Percentiles rank a stretch among this genome's conserved stretches.
Evolutionary conservation across 2,888 invertebrate genomes (phyloP).

Genomic region (Cistogaster globosa): DNA sequence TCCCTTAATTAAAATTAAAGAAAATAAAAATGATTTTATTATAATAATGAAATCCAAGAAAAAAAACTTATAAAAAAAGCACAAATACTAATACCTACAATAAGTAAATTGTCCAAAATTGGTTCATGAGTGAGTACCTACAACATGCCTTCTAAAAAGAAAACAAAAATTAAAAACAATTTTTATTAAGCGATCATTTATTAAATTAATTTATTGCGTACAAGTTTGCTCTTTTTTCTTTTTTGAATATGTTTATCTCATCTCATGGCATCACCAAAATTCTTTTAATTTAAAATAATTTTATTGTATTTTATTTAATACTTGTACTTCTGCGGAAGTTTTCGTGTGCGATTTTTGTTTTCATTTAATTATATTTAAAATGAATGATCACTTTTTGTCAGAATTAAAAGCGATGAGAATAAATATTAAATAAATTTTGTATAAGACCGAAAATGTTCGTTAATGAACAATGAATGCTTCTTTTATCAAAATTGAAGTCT

Average conservation of each 20-base stretch:
- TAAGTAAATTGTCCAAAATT: constrained; percentile 42
- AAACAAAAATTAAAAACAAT: background rate
- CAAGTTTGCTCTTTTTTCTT: background rate
- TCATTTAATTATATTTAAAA: constrained; percentile 10
- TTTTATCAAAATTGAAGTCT: constrained; percentile 46
- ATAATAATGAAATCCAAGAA: background rate
- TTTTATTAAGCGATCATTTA: background rate
- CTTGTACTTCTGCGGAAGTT: constrained; percentile 44
- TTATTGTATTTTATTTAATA: constrained; percentile 1
- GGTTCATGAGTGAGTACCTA: background rate
- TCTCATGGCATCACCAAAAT: background rate
- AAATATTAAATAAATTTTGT: constrained; percentile 36
- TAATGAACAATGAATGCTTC: constrained; percentile 51
- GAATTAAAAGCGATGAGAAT: constrained; percentile 20
- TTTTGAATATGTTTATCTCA: constrained; percentile 2
- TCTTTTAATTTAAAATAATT: background rate
- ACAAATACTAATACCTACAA: background rate
- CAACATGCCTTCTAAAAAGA: constrained; percentile 5
- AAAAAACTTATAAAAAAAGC: background rate
- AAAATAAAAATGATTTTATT: constrained; percentile 46
- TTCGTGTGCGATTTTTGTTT: background rate
- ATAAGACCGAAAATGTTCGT: constrained; percentile 51
- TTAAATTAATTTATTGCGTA: constrained; percentile 50
- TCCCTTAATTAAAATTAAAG: constrained; percentile 30
- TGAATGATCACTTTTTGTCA: constrained; percentile 17